These are phyloP conservation scores for Parauchenoglanis punctatus DNA, from an alignment of 2,797 vertebrate genomes.

Conservation along the genomic window DNA sequence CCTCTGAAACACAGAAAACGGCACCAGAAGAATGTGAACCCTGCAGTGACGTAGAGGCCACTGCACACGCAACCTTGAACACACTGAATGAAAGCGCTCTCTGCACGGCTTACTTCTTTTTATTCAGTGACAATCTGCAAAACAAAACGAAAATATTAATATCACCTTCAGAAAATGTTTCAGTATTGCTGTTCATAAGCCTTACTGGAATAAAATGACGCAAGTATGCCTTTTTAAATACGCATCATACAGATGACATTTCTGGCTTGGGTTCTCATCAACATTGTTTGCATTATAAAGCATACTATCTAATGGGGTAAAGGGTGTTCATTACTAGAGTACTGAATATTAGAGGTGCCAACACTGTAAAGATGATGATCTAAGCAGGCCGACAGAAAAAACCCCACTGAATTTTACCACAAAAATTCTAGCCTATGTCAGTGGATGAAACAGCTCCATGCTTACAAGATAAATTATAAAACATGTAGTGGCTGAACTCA, in stretches of 20 bases:
- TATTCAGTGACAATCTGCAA: constrained; percentile 59
- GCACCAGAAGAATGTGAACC: constrained; percentile 31
- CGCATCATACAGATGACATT: background rate
- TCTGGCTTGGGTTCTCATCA: background rate
- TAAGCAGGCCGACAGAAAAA: background rate
- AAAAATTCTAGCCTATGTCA: background rate
- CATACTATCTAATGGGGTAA: background rate
- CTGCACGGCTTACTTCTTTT: constrained; percentile 58
- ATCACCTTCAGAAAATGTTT: background rate
- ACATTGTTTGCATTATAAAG: background rate
- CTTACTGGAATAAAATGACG: background rate
- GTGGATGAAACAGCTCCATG: background rate
- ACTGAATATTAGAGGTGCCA: background rate
- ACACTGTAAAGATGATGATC: background rate
- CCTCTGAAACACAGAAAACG: constrained; percentile 27
- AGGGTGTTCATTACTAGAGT: background rate
- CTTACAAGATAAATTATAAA: background rate
- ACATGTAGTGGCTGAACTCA: background rate
- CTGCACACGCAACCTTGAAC: constrained; percentile 16
- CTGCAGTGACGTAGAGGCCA: background rate
- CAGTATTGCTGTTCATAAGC: background rate
- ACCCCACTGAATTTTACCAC: background rate
- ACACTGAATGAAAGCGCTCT: constrained; percentile 24
- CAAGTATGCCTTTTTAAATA: background rate
- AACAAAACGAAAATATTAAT: background rate